Base-by-base conservation (phyloP, 2,888 invertebrate genomes). In the Eucriotettix oculatus region DNA sequence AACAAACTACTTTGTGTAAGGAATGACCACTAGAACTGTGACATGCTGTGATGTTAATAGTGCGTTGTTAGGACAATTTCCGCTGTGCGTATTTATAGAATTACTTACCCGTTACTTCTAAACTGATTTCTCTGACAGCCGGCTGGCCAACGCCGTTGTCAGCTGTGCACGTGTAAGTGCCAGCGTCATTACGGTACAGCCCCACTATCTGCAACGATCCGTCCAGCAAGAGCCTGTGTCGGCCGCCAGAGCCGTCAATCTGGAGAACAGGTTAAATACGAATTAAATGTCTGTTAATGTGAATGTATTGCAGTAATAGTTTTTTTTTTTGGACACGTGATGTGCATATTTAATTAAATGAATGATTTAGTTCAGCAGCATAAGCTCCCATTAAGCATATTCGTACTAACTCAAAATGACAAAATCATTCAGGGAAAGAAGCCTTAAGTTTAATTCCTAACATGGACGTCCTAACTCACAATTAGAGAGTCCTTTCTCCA, bases 131-230 rank as follows among this genome's bases (percentile, higher is more conserved):
- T 66, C 79, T 79, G 67, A 83, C 80, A 43, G 81, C 78, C 14
- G 88, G 83, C 57, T 78, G 73, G 16, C 87, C 88, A 41, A 87
- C 74, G 2, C 81, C 82, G 73, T 95, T 95, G 70, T 86, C 84
- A 1, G 91, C 95, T 10, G 84, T 79, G 70, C 95, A 95, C 60
- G 87, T 80, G 72, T 95, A 96, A 12, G 84, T 82, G 48, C 94
- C 95, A 40, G 85, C 81, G 73, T 96, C 95, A 59, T 84, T 83
- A 65, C 82, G 83, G 69, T 84, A 84, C 42, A 91, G 77, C 52
- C 87, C 86, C 16, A 90, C 83, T 63, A 96, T 91, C 72, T 91
- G 87, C 58, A 94, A 76, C 2, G 90, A 83, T 16, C 89, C 88
- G 68, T 86, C 86, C 10, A 64, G 61, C 52, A 82, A 72, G 62